Conservation (phyloP, 1,140 invertebrate genomes). For the Euura saliciscinereae region DNA sequence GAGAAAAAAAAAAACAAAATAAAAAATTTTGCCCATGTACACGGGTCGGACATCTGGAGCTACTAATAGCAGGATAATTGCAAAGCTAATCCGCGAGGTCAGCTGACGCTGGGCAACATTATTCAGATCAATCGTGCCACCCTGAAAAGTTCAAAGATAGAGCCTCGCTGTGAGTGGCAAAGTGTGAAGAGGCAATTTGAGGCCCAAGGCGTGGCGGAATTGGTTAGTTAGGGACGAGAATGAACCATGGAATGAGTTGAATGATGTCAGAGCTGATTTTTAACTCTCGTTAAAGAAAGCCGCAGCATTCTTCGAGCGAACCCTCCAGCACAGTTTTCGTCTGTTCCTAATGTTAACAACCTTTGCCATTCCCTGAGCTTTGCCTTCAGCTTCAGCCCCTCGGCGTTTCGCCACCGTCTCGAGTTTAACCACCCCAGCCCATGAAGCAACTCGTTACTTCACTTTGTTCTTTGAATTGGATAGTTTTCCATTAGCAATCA, state of each 20-base stretch:
- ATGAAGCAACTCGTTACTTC: slow-evolving; percentile 51
- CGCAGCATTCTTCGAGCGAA: not conserved
- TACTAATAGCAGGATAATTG: not conserved
- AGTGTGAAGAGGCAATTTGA: no score
- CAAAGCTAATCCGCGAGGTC: not conserved
- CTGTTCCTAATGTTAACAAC: slow-evolving; percentile 43
- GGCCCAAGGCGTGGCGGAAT: not conserved
- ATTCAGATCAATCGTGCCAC: no score
- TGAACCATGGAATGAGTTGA: not conserved
- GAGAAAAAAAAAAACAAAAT: not conserved
- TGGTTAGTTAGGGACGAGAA: not conserved
- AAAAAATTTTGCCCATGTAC: not conserved
- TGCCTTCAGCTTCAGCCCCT: slow-evolving; percentile 16
- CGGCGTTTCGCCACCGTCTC: slow-evolving; percentile 24
- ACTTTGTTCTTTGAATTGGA: slow-evolving; percentile 57
- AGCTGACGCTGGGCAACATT: not conserved
- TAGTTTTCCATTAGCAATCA: slow-evolving; percentile 59
- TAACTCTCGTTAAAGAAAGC: slow-evolving; percentile 1
- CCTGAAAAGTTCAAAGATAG: no score
- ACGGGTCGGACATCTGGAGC: not conserved
- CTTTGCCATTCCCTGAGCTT: slow-evolving; percentile 35
- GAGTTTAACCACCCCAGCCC: slow-evolving; percentile 34
- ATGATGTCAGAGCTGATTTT: not conserved
- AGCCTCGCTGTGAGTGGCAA: no score
- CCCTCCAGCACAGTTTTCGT: not conserved